Conservation (phyloP, 2,888 invertebrate species). For the Ochropleura leucogaster region DNA sequence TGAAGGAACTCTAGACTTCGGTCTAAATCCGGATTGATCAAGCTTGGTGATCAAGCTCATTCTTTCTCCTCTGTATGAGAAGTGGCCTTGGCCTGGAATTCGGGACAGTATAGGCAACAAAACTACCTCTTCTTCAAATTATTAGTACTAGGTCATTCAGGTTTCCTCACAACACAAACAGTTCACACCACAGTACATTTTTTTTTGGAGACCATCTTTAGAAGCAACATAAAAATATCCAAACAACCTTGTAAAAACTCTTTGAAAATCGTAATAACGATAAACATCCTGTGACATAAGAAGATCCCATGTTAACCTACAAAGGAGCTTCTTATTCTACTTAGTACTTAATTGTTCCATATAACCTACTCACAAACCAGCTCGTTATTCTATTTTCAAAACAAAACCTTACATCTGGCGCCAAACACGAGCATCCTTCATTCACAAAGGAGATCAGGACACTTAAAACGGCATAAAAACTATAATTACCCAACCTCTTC, state of each 20-base stretch:
- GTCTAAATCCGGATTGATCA: no score
- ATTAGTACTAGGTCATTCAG: neutral
- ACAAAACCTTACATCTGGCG: constrained; percentile 44
- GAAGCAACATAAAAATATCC: neutral
- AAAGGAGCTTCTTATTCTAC: neutral
- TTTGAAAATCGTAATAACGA: neutral
- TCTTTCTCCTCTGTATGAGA: no score
- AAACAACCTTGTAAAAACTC: neutral
- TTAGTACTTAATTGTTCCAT: neutral
- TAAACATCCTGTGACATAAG: neutral
- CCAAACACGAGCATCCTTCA: constrained; percentile 37
- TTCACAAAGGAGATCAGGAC: constrained; percentile 61
- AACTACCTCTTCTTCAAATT: neutral
- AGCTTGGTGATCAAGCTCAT: no score
- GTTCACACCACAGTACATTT: neutral
- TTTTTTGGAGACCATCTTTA: neutral
- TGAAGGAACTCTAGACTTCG: no score
- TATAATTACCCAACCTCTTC: constrained; percentile 61
- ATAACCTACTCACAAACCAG: neutral
- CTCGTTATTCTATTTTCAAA: constrained; percentile 32
- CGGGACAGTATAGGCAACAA: no score
- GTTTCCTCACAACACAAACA: neutral
- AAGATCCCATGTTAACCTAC: constrained; percentile 6
- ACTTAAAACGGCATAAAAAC: constrained; percentile 61
- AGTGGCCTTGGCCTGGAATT: no score